A percentile compares a stretch with the other conserved stretches of the same genome.
phyloP scores from a whole-genome alignment of 2,888 invertebrate genomes.

The Epirrita christyi region DNA sequence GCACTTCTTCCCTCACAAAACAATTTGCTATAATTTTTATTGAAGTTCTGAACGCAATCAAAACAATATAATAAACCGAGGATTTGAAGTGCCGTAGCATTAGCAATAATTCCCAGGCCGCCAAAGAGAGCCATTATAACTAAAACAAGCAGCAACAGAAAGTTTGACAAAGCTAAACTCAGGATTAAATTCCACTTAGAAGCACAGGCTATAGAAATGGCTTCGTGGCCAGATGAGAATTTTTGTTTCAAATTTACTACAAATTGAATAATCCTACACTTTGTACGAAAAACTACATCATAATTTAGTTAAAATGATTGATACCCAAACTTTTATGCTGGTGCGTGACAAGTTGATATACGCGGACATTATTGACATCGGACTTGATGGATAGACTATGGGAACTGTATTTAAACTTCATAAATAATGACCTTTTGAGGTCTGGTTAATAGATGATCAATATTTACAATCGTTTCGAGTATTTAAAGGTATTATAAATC shows the following conservation, averaged over 20 bases:
- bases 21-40: no score
- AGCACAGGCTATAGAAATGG: constrained; percentile 46
- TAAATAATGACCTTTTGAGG: constrained; percentile 52
- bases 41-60: background rate
- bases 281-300: constrained; percentile 47
- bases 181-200: constrained; percentile 63
- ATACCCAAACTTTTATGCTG: constrained; percentile 60
- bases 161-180: constrained; percentile 66
- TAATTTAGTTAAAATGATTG: constrained; percentile 73
- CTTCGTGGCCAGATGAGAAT: constrained; percentile 29
- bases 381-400: constrained; percentile 69
- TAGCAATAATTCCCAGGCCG: constrained; percentile 63
- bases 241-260: constrained; percentile 8
- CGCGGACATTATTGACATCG: constrained; percentile 64
- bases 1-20: no score
- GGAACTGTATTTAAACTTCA: constrained; percentile 60
- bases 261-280: constrained; percentile 23
- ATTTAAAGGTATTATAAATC: constrained; percentile 26
- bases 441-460: constrained; percentile 45
- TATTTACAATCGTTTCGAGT: constrained; percentile 38
- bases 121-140: constrained; percentile 71
- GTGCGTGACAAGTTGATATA: constrained; percentile 42
- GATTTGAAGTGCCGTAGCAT: constrained; percentile 51
- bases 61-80: constrained; percentile 10
- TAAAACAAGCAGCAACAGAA: constrained; percentile 65